A percentile compares a stretch with the other conserved stretches of the same genome.
phyloP scores from a whole-genome alignment of 2,888 invertebrate genomes.

The Entomobrya proxima region DNA sequence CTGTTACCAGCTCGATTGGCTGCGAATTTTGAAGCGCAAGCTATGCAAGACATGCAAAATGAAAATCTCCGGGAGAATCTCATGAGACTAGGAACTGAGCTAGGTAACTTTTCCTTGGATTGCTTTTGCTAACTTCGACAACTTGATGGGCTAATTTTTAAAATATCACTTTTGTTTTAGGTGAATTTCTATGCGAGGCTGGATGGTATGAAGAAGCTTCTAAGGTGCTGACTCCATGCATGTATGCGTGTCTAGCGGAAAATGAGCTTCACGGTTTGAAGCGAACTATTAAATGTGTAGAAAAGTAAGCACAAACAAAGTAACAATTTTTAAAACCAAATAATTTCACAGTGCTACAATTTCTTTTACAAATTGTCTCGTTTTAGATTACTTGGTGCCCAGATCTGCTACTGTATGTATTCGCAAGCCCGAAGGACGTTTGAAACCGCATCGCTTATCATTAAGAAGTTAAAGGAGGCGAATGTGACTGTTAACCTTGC shows the following conservation, averaged over 20 bases:
- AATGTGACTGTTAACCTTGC: constrained; percentile 81
- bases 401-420: constrained; percentile 89
- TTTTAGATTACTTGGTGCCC: constrained; percentile 87
- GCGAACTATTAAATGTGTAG: constrained; percentile 88
- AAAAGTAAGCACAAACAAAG: constrained; percentile 82
- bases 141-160: neutral
- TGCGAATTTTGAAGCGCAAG: constrained; percentile 28
- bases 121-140: too few relatives aligned
- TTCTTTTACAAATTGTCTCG: constrained; percentile 62
- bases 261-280: constrained; percentile 80
- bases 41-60: neutral
- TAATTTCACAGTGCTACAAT: neutral
- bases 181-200: constrained; percentile 88
- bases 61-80: neutral
- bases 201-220: constrained; percentile 91
- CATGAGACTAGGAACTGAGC: constrained; percentile 5
- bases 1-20: constrained; percentile 40
- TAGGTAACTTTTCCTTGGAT: neutral
- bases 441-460: constrained; percentile 80
- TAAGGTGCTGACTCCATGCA: constrained; percentile 84
- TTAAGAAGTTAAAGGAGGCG: constrained; percentile 79
- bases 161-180: constrained; percentile 75
- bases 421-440: constrained; percentile 86
- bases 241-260: constrained; percentile 80
- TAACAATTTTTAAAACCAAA: neutral